Conservation (phyloP, 2,797 vertebrate genomes). For the Huso huso region DNA sequence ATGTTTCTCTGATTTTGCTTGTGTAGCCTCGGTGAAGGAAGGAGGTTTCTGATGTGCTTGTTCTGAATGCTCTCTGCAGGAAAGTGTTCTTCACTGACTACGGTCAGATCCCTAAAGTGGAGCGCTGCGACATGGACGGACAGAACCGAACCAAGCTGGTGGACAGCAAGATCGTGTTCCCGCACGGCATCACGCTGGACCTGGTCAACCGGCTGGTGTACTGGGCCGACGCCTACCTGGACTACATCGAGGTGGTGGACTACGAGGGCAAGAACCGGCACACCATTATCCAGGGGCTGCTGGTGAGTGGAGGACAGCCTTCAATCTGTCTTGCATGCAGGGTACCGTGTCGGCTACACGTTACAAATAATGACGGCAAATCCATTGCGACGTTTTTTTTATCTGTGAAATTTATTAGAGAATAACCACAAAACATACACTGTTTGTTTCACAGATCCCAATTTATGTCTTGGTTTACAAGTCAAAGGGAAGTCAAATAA, state of each 20-base stretch:
- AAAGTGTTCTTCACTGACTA: slow-evolving; percentile 97
- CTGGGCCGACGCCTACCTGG: slow-evolving; percentile 93
- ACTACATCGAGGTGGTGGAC: slow-evolving; percentile 95
- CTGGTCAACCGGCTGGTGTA: slow-evolving; percentile 88
- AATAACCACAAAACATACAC: too few species aligned
- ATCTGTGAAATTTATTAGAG: too few species aligned
- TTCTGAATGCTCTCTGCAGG: slow-evolving; percentile 41
- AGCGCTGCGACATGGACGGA: slow-evolving; percentile 95
- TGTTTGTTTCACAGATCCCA: too few species aligned
- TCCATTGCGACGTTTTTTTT: too few species aligned
- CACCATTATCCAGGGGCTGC: slow-evolving; percentile 89
- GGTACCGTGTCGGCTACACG: neutral
- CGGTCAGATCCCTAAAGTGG: slow-evolving; percentile 88
- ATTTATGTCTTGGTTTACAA: too few species aligned
- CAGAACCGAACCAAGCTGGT: slow-evolving; percentile 95
- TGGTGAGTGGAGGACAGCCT: slow-evolving; percentile 60
- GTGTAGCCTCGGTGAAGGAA: too few species aligned
- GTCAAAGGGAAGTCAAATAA: too few species aligned
- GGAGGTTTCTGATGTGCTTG: neutral
- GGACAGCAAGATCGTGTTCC: slow-evolving; percentile 94
- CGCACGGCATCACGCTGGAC: slow-evolving; percentile 87
- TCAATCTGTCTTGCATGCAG: neutral
- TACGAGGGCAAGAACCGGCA: slow-evolving; percentile 96
- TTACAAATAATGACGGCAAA: neutral
- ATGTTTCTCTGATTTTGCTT: too few species aligned